Conservation (phyloP, 2,797 vertebrate genomes). For the Onychomys torridus region DNA sequence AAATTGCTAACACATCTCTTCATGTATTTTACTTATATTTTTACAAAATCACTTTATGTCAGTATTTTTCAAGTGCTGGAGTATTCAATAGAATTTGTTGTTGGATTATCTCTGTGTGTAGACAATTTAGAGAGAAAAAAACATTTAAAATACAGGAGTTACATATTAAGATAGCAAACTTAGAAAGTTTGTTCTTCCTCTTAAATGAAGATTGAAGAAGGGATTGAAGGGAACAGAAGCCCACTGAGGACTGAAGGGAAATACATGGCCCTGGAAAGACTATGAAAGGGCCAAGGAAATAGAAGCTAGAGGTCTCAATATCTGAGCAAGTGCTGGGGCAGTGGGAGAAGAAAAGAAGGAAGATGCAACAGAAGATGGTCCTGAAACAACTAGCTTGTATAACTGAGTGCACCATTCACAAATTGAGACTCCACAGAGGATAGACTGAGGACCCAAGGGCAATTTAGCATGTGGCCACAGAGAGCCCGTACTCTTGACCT, state of each 20-base stretch:
- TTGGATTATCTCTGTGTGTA: neutral
- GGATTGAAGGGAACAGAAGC: neutral
- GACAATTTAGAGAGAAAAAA: constrained; percentile 17
- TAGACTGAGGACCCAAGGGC: neutral
- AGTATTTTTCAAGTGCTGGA: neutral
- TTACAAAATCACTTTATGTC: neutral
- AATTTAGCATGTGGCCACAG: neutral
- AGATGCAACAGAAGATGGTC: neutral
- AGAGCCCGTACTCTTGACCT: constrained; percentile 15
- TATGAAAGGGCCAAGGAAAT: neutral
- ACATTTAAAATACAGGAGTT: neutral
- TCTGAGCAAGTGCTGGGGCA: neutral
- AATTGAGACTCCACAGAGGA: neutral
- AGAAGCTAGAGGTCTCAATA: neutral
- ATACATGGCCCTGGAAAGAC: neutral
- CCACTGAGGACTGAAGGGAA: neutral
- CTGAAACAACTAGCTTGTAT: neutral
- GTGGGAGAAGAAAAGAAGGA: neutral
- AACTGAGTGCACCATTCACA: neutral
- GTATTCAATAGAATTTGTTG: constrained; percentile 20
- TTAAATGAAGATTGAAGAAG: neutral
- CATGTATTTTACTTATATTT: neutral
- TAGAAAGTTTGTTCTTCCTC: neutral
- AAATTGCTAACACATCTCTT: neutral
- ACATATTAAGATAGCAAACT: neutral